Evolutionary conservation across 1,140 invertebrate species (phyloP), one percentile per base, ranked within the genome.

Genomic region (Listronotus oregonensis): DNA sequence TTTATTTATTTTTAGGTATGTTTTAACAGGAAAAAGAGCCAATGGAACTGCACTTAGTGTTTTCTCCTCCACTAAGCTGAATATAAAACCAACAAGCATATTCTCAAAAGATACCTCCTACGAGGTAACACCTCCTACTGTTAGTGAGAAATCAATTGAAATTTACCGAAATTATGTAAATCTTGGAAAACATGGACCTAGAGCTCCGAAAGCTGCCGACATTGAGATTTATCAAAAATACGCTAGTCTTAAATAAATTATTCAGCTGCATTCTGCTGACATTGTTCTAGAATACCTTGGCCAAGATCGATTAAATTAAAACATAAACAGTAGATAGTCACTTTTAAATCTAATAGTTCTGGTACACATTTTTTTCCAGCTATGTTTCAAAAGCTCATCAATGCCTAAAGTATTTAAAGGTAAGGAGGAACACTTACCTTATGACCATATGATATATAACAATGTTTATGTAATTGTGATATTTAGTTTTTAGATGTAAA

Each of bases 11-110:
- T 80, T 43, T 39, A 85, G 84, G 67, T 85, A 82, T 75, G 82
- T 83, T 51, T 69, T 84, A 66, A 81, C 82, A 74, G 85, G 78
- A 66, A 83, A 82, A 34, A 84, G 81, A 72, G 82, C 88, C 79
- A 82, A 84, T 80, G 74, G 85, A 79, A 70, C 81, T 83, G 64
- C 84, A 74, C 18, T 85, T 74, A 78, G 55, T 74, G 59, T 72
- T 67, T 57, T 80, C 55, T 40, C 70, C 0, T 59, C 75, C 2
- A 69, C 67, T 14, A 57, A 64, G 0, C 37, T 68, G 7, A 40
- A 32, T 15, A 58, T 76, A 49, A 63, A 67, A 55, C 62, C 57
- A 11, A 21, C 60, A 68, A 66, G 66, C 55, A 60, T 66, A 9
- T 71, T 85, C 67, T 77, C 79, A 15, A 73, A 80, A 58, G 83